Conservation (phyloP, 92 coral and sea anemone species). For the Paragorgia papillata region DNA sequence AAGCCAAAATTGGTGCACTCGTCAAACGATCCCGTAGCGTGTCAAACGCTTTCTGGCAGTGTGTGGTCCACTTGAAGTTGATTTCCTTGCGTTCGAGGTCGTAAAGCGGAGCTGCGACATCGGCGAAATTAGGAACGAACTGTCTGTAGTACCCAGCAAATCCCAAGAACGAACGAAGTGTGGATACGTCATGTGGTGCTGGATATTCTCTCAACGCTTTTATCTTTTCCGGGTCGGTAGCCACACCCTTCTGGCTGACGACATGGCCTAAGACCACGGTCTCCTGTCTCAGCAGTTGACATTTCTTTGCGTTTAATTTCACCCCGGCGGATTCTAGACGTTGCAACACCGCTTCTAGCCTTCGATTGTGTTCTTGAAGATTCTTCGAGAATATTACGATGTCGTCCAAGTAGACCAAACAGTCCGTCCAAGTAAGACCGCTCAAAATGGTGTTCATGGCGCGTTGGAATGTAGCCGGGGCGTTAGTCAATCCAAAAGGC, state of each 20-base stretch:
- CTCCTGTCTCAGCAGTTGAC: slow-evolving; percentile 36
- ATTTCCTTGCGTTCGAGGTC: slow-evolving; percentile 40
- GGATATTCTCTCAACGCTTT: slow-evolving; percentile 30
- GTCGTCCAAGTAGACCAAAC: slow-evolving; percentile 47
- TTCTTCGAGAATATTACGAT: slow-evolving; percentile 41
- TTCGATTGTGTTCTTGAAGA: slow-evolving; percentile 32
- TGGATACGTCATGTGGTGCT: slow-evolving; percentile 35
- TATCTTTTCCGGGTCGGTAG: slow-evolving; percentile 51
- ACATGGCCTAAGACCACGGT: too few species aligned
- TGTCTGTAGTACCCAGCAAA: slow-evolving; percentile 46
- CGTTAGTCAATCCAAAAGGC: slow-evolving; percentile 47
- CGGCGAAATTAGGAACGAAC: slow-evolving; percentile 48
- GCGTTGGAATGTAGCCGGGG: slow-evolving; percentile 44
- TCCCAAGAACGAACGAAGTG: slow-evolving; percentile 35
- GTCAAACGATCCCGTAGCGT: slow-evolving; percentile 17
- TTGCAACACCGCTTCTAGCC: slow-evolving; percentile 36
- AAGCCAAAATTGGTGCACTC: neutral
- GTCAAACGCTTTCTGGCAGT: slow-evolving; percentile 25
- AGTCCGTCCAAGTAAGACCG: slow-evolving; percentile 41
- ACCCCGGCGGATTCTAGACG: slow-evolving; percentile 53
- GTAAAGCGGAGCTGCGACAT: slow-evolving; percentile 34
- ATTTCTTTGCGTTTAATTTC: slow-evolving; percentile 50
- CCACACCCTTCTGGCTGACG: slow-evolving; percentile 33
- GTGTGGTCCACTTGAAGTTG: slow-evolving; percentile 28
- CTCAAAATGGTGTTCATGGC: slow-evolving; percentile 29